Conservation (phyloP, 2,888 invertebrate species). For the Actias luna region DNA sequence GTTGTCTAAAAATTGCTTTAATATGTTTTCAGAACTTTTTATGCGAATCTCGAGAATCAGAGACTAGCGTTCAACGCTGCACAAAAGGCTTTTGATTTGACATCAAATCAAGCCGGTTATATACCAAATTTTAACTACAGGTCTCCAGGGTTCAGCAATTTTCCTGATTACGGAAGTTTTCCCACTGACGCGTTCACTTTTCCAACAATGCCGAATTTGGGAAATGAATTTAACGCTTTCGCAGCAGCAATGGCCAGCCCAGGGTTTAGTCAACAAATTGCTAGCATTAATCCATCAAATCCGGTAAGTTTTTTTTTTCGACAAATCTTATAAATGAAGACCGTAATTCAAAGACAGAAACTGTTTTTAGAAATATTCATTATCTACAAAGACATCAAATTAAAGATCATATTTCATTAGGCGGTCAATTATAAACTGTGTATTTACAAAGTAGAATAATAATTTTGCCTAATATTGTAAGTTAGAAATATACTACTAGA, state of each 20-base stretch:
- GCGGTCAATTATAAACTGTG: background rate
- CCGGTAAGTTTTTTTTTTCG: constrained; percentile 67
- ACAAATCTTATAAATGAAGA: background rate
- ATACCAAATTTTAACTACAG: constrained; percentile 59
- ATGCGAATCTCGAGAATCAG: constrained; percentile 56
- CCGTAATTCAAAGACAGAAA: background rate
- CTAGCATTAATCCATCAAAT: constrained; percentile 82
- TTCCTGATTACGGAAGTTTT: constrained; percentile 30
- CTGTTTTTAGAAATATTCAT: background rate
- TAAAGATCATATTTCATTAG: background rate
- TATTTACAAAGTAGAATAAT: background rate
- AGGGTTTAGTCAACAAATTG: constrained; percentile 79
- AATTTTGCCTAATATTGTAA: background rate
- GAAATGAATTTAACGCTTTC: constrained; percentile 58
- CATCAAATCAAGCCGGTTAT: constrained; percentile 57
- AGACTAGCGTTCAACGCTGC: constrained; percentile 62
- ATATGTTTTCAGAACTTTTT: constrained; percentile 62
- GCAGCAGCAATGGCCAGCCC: constrained; percentile 81
- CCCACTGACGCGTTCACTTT: constrained; percentile 20
- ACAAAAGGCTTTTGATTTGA: constrained; percentile 65
- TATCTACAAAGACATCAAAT: background rate
- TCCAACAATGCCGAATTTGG: constrained; percentile 32
- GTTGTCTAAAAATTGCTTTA: constrained; percentile 21
- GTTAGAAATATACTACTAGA: too few species aligned
- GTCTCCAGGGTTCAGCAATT: constrained; percentile 38